Base-by-base conservation (phyloP, 2,113 vertebrate genomes). In the Psilopogon haemacephalus region DNA sequence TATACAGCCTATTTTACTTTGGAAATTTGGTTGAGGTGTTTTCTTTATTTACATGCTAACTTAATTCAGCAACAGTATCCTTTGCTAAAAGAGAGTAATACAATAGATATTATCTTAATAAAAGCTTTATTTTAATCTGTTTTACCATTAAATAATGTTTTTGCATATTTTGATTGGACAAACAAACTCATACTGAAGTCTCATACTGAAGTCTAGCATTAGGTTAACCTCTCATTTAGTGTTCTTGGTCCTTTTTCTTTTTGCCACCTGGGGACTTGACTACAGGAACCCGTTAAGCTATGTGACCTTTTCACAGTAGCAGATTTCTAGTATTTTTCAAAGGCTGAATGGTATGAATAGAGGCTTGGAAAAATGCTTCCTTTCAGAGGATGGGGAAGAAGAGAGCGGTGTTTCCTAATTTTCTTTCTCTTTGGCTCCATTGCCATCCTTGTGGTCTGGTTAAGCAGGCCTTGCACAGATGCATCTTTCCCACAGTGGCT, bases 1-100 rank as follows among this genome's bases (percentile, higher is more conserved):
- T 44, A 2, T 15, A 5, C 27, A 58, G 30, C 32, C 26, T 56
- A 0, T 54, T 21, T 55, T 0, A 3, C 13, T 71, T 40, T 15
- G 8, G 32, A 16, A 32, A 30, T 55, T 67, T 59, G 8, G 1
- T 7, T 21, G 38, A 35, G 10, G 15, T 50, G 19, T 28, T 64
- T 64, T 68, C 15, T 24, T 73, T 48, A 42, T 69, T 84, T 65
- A 21, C 11, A 11, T 67, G 5, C 15, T 65, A 26, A 55, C 12
- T 60, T 71, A 76, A 55, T 48, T 46, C 19, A 59, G 44, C 12
- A 67, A 42, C 27, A 40, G 14, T 78, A 52, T 8, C 7, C 14
- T 74, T 58, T 74, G 32, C 37, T 37, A 19, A 80, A 59, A 7
- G 2, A 33, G 2, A 32, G 6, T 50, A 72, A 44, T 54, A 48